Conservation (phyloP, 1,140 invertebrate genomes). For the Monomorium pharaonis region DNA sequence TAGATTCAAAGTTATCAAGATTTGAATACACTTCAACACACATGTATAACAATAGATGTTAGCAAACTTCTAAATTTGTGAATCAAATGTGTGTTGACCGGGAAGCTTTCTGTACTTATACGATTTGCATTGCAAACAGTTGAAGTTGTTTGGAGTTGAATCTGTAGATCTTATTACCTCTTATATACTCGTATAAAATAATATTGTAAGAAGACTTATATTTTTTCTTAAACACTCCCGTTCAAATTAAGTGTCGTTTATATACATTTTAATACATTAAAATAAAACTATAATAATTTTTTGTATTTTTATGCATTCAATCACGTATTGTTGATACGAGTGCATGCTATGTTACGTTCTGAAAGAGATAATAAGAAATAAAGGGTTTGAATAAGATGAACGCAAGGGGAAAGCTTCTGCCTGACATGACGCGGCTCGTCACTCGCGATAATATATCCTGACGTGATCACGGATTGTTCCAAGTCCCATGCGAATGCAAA, state of each 20-base stretch:
- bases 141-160: conserved; percentile 18
- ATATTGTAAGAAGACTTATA: background rate
- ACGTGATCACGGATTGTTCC: background rate
- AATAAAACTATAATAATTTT: background rate
- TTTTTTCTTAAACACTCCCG: background rate
- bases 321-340: background rate
- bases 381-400: background rate
- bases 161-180: conserved; percentile 3
- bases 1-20: conserved; percentile 15
- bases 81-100: conserved; percentile 49
- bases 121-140: conserved; percentile 45
- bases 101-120: conserved; percentile 14
- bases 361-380: background rate
- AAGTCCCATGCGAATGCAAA: background rate
- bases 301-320: background rate
- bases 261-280: background rate
- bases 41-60: conserved; percentile 32
- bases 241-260: background rate
- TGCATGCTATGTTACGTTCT: background rate
- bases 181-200: background rate
- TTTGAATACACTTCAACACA: conserved; percentile 32
- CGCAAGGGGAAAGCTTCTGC: background rate
- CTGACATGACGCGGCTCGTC: background rate
- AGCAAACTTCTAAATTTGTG: conserved; percentile 48
- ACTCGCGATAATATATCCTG: background rate